Evolutionary conservation across 1,140 invertebrate species (phyloP).

Genomic region (Lasioglossum baleicum): DNA sequence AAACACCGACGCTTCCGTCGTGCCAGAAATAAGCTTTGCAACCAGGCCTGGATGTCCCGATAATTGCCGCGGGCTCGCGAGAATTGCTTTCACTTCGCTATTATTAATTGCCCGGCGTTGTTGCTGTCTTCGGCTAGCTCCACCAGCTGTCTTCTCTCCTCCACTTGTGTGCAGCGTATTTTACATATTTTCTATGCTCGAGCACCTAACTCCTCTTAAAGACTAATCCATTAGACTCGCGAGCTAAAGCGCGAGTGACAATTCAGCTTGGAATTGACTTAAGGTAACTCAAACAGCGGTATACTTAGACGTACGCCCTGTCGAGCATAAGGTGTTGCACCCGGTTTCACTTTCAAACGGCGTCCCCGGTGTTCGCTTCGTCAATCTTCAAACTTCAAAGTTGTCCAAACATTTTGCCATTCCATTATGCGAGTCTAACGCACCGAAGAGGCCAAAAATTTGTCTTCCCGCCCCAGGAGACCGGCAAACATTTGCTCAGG

Average conservation of each 20-base stretch:
- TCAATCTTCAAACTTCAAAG: background rate
- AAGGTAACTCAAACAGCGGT: too few species aligned
- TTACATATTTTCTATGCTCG: too few species aligned
- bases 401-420: background rate
- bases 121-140: too few species aligned
- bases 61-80: slow-evolving; percentile 30
- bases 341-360: too few species aligned
- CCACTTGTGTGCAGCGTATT: too few species aligned
- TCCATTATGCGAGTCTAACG: background rate
- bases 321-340: too few species aligned
- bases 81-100: background rate
- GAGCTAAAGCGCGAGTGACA: too few species aligned
- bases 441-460: background rate
- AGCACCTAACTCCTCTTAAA: too few species aligned
- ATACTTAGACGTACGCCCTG: too few species aligned
- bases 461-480: background rate
- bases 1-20: slow-evolving; percentile 16
- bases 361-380: background rate
- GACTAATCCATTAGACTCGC: too few species aligned
- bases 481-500: background rate
- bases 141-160: too few species aligned
- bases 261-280: too few species aligned
- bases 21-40: slow-evolving; percentile 37
- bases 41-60: slow-evolving; percentile 4
- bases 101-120: background rate